phyloP scores from a whole-genome alignment of 2,797 vertebrate species.

The Alcedo quadribrachys region DNA sequence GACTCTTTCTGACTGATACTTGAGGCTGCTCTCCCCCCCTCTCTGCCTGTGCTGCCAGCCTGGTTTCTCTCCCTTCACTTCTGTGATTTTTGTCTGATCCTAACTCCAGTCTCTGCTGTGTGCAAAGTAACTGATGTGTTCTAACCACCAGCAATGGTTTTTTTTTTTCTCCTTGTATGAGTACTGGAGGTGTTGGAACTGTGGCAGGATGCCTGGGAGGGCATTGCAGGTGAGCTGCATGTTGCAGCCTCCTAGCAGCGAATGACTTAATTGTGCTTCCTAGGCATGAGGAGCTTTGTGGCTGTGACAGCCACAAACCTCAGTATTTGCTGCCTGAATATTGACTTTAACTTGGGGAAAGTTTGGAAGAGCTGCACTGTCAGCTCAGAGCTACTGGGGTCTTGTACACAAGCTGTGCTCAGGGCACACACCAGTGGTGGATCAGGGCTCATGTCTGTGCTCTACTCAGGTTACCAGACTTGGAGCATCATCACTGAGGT shows the following conservation, averaged over 20 bases:
- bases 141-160: neutral
- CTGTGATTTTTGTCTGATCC: neutral
- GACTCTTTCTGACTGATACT: slow-evolving; percentile 20
- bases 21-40: neutral
- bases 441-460: neutral
- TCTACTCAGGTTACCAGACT: neutral
- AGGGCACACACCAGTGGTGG: neutral
- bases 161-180: neutral
- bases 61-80: neutral
- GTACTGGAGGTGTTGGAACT: neutral
- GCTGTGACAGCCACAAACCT: neutral
- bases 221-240: neutral
- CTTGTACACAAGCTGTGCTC: neutral
- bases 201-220: neutral
- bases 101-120: neutral
- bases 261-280: neutral
- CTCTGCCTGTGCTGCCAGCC: neutral
- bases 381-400: neutral
- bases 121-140: neutral
- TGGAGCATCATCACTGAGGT: neutral
- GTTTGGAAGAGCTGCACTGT: neutral
- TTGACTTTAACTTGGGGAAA: neutral
- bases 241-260: neutral
- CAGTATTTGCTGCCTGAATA: neutral
- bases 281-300: neutral